Evolutionary conservation across 2,888 invertebrate genomes (phyloP), one percentile per base, ranked within the genome.

Genomic region (Lottia gigantea): DNA sequence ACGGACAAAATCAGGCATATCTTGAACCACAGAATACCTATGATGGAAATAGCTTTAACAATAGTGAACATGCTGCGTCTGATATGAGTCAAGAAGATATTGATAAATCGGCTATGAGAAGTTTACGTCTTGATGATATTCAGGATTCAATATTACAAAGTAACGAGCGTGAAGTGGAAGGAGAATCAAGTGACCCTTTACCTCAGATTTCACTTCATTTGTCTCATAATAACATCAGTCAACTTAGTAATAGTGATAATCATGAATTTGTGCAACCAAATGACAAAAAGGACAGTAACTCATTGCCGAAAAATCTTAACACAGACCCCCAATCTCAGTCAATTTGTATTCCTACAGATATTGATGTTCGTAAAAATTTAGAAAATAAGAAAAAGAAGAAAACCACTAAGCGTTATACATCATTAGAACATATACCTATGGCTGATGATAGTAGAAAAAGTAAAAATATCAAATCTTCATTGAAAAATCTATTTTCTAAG

Each of bases 401-500:
- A 31, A 19, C 31, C 12, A 49, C 47, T 47, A 68, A 68, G n/a
- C 63, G 68, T 31, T 68, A 68, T 47, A 64, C 25, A 19, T 68
- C 68, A n/a, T 45, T 68, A 40, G 68, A 68, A 55, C 63, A 68
- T 45, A 25, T 68, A 16, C 64, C 68, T 15, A 68, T 64, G 31
- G 26, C 68, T 15, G 68, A 68, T 62, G 64, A 64, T 14, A 49
- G 49, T 14, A 55, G 55, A 23, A 82, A 81, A 68, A 78, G 55
- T 11, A 19, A 76, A 46, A 81, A 84, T 14, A 78, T 89, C 70
- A 84, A 86, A 70, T 83, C 84, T 25, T 87, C 88, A 14, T 74
- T 89, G 45, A 87, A 87, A 73, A 87, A 85, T 72, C 85, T 89
- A 49, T 87, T 88, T 74, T 81, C 86, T 68, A 87, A 86, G 75